phyloP scores from a whole-genome alignment of 2,888 invertebrate genomes.

The Lingula anatina region DNA sequence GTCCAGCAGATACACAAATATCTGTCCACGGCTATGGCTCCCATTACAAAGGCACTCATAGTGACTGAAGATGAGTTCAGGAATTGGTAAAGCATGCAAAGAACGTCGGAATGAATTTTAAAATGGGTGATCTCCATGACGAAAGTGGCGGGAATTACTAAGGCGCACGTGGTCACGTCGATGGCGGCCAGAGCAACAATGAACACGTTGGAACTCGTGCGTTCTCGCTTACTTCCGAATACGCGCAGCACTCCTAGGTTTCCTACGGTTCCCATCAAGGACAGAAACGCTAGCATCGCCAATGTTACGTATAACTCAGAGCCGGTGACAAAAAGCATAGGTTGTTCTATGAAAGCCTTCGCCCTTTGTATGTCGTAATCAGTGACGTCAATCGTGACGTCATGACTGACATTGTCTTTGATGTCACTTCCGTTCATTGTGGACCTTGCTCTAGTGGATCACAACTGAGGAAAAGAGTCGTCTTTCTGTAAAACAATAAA shows the following conservation, averaged over 20 bases:
- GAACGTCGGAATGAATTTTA: background rate
- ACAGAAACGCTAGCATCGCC: constrained; percentile 11
- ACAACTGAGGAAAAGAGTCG: no score
- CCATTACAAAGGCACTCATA: constrained; percentile 9
- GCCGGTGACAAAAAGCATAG: no score
- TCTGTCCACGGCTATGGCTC: constrained; percentile 10
- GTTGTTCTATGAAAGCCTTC: no score
- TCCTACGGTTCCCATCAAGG: constrained; percentile 17
- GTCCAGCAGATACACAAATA: constrained; percentile 14
- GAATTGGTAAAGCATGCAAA: constrained; percentile 6
- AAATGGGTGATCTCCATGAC: background rate
- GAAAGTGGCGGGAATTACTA: background rate
- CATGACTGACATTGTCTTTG: no score
- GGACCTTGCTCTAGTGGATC: no score
- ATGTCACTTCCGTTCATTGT: no score
- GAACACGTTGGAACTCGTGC: constrained; percentile 17
- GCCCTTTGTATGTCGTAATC: no score
- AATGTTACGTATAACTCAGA: constrained; percentile 11
- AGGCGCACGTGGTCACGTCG: background rate
- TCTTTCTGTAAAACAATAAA: no score
- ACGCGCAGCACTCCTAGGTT: constrained; percentile 20
- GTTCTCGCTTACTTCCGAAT: constrained; percentile 18
- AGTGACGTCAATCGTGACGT: no score
- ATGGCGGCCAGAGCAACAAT: constrained; percentile 9
- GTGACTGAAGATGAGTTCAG: constrained; percentile 5